Base-by-base conservation (phyloP, 2,113 vertebrate species). In the Epinephelus lanceolatus region DNA sequence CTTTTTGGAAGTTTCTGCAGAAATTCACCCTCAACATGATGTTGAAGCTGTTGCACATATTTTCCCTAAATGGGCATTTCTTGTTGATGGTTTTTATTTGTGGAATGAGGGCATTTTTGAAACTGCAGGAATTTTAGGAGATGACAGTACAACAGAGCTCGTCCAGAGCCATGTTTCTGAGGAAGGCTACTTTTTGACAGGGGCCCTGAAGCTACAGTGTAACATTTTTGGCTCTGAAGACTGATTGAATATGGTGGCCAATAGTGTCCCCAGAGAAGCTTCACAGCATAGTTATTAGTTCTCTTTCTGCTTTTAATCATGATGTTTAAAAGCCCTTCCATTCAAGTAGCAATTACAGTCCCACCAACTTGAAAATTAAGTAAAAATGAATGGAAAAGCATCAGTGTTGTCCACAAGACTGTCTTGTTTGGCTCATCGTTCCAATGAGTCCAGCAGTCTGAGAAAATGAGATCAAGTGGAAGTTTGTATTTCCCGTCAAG, bases 371-470 rank as follows among this genome's bases (percentile, higher is more conserved):
- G 10, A 63, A 60, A 68, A 23, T 49, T 0, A 62, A 23, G 15
- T 21, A 61, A 21, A 72, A 82, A 77, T 33, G 23, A n/a, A 63
- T 68, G 42, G 18, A 77, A 80, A 86, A n/a, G 37, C 37, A 61
- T 78, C 5, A 0, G 21, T 53, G 23, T 66, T 63, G 33, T 83
- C 78, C 45, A 47, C 21, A 69, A 47, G 19, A 60, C 23, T 37
- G 14, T 49, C 10, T 65, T 42, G 65, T 71, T 81, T 56, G 51
- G 70, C 66, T 74, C 51, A 51, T 81, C 19, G 37, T 65, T 83
- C 53, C 52, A 74, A 0, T 62, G 66, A 80, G 75, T 86, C 51
- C 77, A 78, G 47, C 18, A 55, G 57, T 76, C 53, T 8, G 55
- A 66, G 51, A 53, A 74, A 66, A 67, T 2, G 0, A 10, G 21